Base-by-base conservation (phyloP, 2,797 vertebrate species). In the Pseudomugil tenellus region DNA sequence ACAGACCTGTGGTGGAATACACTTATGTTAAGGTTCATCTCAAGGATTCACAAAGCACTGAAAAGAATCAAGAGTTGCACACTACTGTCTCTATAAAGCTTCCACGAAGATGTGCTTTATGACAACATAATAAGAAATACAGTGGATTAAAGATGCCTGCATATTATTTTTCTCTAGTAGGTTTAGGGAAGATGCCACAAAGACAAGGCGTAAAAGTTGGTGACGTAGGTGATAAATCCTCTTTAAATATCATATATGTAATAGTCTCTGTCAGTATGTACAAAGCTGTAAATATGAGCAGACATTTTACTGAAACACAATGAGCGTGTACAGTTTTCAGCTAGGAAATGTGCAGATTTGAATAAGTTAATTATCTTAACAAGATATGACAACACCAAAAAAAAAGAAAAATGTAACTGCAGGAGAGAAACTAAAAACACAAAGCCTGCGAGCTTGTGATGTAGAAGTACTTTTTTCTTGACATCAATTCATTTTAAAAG, bases 1-100 rank as follows among this genome's bases (percentile, higher is more conserved):
- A 78, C 37, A 97, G 90, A 75, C 97, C 98, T 99, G 82, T 0
- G 29, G 49, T 1, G 37, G 8, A 73, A 28, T 6, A 1, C 58
- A 66, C 13, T 35, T 3, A 0, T 17, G 43, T 53, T 13, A 54
- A 8, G 12, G 2, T 43, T 60, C 8, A 68, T 60, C 35, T 46
- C 31, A 17, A 2, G 0, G 0, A 29, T 28, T 46, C 14, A 29
- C 9, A 21, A 3, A 32, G 11, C 39, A 23, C 35, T 32, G 25
- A 64, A 8, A 17, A 46, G 53, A 23, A 43, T 16, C 25, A 25
- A 67, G 37, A 28, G 39, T 57, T 75, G 23, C 4, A 68, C 26
- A 68, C 23, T 25, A 34, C 13, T 10, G 1, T 19, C 7, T 31
- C 2, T 60, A 34, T 63, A 62, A n/a, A 61, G n/a, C 16, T 6